Percentiles rank a stretch among this genome's conserved stretches.
Evolutionary conservation across 2,113 vertebrate genomes (phyloP).

Genomic region (Takifugu flavidus): DNA sequence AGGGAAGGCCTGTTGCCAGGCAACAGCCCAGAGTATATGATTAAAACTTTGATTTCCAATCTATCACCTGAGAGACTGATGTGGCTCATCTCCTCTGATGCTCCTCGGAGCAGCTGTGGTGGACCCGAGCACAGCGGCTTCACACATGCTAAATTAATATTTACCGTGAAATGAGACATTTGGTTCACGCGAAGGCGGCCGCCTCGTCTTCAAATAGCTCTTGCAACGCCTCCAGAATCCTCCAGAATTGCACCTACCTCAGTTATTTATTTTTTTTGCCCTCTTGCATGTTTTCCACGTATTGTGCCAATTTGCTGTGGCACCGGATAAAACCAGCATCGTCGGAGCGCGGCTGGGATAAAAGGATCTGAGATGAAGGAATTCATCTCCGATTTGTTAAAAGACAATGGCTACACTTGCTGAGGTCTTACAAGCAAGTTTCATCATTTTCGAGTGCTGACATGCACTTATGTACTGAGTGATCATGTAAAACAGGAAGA

Average conservation of each 20-base stretch:
- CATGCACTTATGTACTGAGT: conserved; percentile 14
- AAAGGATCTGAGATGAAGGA: conserved; percentile 40
- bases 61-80: conserved; percentile 68
- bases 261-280: background rate
- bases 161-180: conserved; percentile 57
- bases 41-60: conserved; percentile 76
- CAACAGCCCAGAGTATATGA: conserved; percentile 68
- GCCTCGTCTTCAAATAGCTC: conserved; percentile 22
- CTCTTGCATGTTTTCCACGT: background rate
- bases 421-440: conserved; percentile 48
- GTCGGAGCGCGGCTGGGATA: conserved; percentile 17
- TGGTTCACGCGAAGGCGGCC: conserved; percentile 26
- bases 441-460: conserved; percentile 53
- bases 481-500: conserved; percentile 24
- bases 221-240: conserved; percentile 12
- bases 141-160: conserved; percentile 43
- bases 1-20: conserved; percentile 68
- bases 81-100: conserved; percentile 56
- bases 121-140: conserved; percentile 25
- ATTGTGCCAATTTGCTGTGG: conserved; percentile 2
- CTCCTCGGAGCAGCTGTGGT: conserved; percentile 48
- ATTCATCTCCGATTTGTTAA: conserved; percentile 44
- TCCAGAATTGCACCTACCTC: conserved; percentile 4
- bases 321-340: conserved; percentile 21
- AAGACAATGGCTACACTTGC: conserved; percentile 33